Evolutionary conservation across 2,113 vertebrate genomes (phyloP).

Genomic region (Limanda limanda): DNA sequence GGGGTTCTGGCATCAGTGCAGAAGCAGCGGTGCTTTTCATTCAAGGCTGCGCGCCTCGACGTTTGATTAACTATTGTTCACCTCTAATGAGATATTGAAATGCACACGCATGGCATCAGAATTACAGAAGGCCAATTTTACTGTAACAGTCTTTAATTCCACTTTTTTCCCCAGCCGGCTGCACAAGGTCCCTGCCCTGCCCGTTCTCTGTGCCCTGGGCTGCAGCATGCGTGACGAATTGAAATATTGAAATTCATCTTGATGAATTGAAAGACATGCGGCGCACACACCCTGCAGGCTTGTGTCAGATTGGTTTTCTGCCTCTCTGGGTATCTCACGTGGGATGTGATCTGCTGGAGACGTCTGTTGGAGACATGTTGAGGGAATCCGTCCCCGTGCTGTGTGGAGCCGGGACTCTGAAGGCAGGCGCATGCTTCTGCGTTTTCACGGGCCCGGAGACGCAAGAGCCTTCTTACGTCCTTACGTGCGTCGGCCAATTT

Average conservation of each 20-base stretch:
- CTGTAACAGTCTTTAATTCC: constrained; percentile 33
- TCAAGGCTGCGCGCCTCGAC: neutral
- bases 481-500: too few relatives aligned
- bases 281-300: constrained; percentile 39
- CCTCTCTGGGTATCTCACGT: too few relatives aligned
- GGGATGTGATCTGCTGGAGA: neutral
- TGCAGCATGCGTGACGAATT: constrained; percentile 58
- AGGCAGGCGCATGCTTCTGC: too few relatives aligned
- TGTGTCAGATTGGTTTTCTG: constrained; percentile 16
- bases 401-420: too few relatives aligned
- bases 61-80: constrained; percentile 51
- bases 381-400: too few relatives aligned
- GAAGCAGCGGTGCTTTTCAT: constrained; percentile 36
- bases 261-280: constrained; percentile 46
- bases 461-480: too few relatives aligned
- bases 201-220: constrained; percentile 9
- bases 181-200: constrained; percentile 10
- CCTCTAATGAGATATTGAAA: constrained; percentile 47
- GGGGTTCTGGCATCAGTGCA: constrained; percentile 11
- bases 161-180: neutral
- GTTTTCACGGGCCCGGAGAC: too few relatives aligned
- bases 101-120: constrained; percentile 3
- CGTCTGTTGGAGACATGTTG: neutral
- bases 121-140: constrained; percentile 45
- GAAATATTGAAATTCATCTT: constrained; percentile 55